A percentile compares a stretch with the other conserved stretches of the same genome.
phyloP scores from a whole-genome alignment of 2,888 invertebrate genomes.

The Phortica okadai region DNA sequence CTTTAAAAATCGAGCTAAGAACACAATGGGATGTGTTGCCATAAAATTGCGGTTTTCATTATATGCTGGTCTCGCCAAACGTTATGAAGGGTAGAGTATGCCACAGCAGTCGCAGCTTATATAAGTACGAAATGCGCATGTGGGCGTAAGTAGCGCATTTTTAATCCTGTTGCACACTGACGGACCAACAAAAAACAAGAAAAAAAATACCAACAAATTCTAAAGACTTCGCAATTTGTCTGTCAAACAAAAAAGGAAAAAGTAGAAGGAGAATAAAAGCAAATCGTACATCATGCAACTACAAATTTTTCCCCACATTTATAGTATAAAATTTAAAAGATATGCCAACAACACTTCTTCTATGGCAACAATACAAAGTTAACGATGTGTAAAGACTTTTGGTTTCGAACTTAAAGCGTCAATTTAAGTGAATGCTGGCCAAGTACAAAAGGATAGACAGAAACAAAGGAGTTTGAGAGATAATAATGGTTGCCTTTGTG shows the following conservation, averaged over 20 bases:
- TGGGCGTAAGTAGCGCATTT: no score
- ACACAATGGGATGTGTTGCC: conserved; percentile 50
- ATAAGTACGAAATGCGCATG: no score
- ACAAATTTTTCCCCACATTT: conserved; percentile 14
- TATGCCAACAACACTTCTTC: conserved; percentile 40
- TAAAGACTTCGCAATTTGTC: neutral
- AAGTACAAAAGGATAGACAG: neutral
- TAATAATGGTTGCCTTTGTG: neutral
- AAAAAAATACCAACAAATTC: neutral
- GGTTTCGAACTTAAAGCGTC: conserved; percentile 45
- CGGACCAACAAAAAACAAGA: neutral
- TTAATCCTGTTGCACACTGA: no score
- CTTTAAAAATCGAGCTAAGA: conserved; percentile 52
- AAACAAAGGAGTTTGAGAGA: neutral
- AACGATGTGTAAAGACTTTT: conserved; percentile 70
- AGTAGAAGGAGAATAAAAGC: neutral
- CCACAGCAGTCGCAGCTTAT: no score
- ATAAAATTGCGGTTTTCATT: conserved; percentile 62
- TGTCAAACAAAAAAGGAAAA: neutral
- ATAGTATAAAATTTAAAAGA: conserved; percentile 33
- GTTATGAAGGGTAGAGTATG: no score
- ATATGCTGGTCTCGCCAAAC: neutral
- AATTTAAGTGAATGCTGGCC: neutral
- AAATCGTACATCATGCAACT: conserved; percentile 1
- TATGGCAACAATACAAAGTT: conserved; percentile 59